Evolutionary conservation across 1,140 invertebrate genomes (phyloP).

Genomic region (Cydia amplana): DNA sequence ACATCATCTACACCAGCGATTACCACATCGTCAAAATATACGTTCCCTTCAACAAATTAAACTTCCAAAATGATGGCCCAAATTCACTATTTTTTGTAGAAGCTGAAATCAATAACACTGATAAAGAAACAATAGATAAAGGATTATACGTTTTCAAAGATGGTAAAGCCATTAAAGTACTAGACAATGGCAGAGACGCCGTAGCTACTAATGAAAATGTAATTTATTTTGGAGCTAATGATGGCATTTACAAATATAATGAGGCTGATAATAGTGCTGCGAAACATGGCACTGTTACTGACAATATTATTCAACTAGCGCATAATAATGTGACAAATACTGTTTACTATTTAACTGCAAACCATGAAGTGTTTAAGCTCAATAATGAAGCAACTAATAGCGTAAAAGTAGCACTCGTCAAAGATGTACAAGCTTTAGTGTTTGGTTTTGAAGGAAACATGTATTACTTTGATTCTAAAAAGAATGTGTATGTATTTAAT

Average conservation of each 20-base stretch:
- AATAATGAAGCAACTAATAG: conserved; percentile 53
- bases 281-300: conserved; percentile 59
- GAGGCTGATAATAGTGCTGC: conserved; percentile 43
- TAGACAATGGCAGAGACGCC: conserved; percentile 55
- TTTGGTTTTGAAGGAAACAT: conserved; percentile 55
- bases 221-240: conserved; percentile 54
- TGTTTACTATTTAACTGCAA: conserved; percentile 57
- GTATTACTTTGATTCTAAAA: conserved; percentile 52
- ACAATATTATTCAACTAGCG: conserved; percentile 56
- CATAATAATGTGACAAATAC: conserved; percentile 47
- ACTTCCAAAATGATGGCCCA: conserved; percentile 48
- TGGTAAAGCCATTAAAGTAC: conserved; percentile 45
- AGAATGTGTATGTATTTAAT: conserved; percentile 44
- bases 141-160: conserved; percentile 50
- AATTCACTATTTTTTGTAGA: conserved; percentile 54
- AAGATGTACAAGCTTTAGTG: conserved; percentile 52
- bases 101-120: conserved; percentile 48
- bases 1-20: conserved; percentile 48
- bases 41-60: conserved; percentile 56
- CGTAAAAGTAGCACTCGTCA: conserved; percentile 46
- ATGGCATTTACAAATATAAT: conserved; percentile 61
- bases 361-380: conserved; percentile 56
- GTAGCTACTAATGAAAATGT: conserved; percentile 47
- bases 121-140: conserved; percentile 45
- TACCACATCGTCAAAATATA: conserved; percentile 61